Conservation (phyloP, 2,888 invertebrate species). For the Ectemnius cavifrons region DNA sequence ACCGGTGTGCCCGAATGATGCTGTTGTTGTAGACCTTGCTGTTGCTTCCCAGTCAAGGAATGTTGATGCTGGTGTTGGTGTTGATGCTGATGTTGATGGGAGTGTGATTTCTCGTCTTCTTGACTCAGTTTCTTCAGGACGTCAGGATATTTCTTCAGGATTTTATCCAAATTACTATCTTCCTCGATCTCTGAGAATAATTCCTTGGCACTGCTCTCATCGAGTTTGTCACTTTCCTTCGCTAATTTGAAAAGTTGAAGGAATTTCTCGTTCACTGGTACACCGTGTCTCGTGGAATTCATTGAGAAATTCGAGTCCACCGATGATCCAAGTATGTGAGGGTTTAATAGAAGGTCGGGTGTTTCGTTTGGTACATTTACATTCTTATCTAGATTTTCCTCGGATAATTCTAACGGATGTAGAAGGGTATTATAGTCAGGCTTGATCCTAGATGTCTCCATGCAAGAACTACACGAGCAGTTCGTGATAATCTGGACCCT, state of each 20-base stretch:
- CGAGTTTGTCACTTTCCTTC: slow-evolving; percentile 67
- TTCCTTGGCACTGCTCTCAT: slow-evolving; percentile 71
- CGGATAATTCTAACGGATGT: slow-evolving; percentile 64
- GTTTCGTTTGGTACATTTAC: slow-evolving; percentile 71
- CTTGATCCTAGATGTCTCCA: slow-evolving; percentile 77
- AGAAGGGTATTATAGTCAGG: slow-evolving; percentile 74
- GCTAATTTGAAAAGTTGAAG: slow-evolving; percentile 76
- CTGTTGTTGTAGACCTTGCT: slow-evolving; percentile 61
- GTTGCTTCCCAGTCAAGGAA: slow-evolving; percentile 63
- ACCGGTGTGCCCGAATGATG: slow-evolving; percentile 72
- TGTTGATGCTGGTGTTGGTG: slow-evolving; percentile 76
- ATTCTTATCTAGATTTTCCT: slow-evolving; percentile 72
- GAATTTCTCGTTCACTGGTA: slow-evolving; percentile 78
- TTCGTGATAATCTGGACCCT: slow-evolving; percentile 84
- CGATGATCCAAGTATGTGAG: slow-evolving; percentile 51
- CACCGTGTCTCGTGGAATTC: slow-evolving; percentile 77
- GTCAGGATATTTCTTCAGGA: slow-evolving; percentile 56
- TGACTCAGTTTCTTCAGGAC: slow-evolving; percentile 65
- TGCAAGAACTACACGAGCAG: slow-evolving; percentile 83
- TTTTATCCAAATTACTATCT: slow-evolving; percentile 68
- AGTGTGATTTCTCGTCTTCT: slow-evolving; percentile 59
- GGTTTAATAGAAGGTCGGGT: slow-evolving; percentile 74
- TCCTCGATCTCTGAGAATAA: slow-evolving; percentile 68
- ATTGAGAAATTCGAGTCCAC: slow-evolving; percentile 65
- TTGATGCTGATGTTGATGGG: slow-evolving; percentile 76